These are phyloP conservation scores for Lathamus discolor DNA, from an alignment of 2,113 vertebrate species.

Conservation along the genomic window DNA sequence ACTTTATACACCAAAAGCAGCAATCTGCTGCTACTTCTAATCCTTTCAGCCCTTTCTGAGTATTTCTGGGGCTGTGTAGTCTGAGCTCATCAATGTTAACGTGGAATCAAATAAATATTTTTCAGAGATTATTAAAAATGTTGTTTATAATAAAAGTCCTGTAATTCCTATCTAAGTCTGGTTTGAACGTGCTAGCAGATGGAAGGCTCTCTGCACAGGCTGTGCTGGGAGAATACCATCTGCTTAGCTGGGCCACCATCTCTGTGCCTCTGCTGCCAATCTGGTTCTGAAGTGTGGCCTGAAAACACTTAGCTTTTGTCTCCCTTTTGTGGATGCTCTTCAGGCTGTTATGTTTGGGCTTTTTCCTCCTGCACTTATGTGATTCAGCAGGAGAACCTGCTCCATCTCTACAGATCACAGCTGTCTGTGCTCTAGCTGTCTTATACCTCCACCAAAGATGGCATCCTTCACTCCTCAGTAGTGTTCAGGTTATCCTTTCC, in stretches of 20 bases:
- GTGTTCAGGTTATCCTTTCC: neutral
- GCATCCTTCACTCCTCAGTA: neutral
- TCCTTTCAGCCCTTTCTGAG: neutral
- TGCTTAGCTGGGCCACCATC: slow-evolving; percentile 2
- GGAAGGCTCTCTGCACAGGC: neutral
- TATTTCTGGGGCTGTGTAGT: neutral
- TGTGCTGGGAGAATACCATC: slow-evolving; percentile 15
- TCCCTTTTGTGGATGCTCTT: neutral
- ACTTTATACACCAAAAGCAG: neutral
- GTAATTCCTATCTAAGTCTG: neutral
- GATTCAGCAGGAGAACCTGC: neutral
- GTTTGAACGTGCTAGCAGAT: neutral
- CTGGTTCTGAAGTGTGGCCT: neutral
- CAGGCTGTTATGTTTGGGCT: neutral
- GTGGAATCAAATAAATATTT: slow-evolving; percentile 41
- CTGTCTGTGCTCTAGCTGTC: neutral
- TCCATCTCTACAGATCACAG: neutral
- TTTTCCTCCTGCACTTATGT: neutral
- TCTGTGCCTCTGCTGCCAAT: neutral
- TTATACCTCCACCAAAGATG: neutral
- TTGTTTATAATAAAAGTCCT: neutral
- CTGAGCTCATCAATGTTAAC: slow-evolving; percentile 5
- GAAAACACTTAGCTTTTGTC: neutral
- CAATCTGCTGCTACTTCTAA: neutral
- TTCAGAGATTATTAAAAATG: neutral